A percentile compares a stretch with the other conserved stretches of the same genome.
Evolutionary conservation across 2,113 vertebrate genomes (phyloP).

Genomic region (Tor tambroides): DNA sequence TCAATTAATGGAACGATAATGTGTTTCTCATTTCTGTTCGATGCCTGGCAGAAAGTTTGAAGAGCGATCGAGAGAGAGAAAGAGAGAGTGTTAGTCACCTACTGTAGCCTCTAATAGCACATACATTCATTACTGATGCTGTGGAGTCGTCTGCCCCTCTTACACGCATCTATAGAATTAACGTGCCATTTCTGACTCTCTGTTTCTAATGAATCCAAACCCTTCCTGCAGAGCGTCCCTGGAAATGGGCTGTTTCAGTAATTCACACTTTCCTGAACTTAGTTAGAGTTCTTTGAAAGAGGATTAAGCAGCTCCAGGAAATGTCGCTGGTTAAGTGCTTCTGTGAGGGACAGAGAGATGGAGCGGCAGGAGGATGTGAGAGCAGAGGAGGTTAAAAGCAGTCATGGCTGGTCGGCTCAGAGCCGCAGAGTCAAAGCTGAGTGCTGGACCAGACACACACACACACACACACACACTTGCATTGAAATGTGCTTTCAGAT

Average conservation of each 20-base stretch:
- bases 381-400: constrained; percentile 52
- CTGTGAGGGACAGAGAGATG: constrained; percentile 42
- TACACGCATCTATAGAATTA: constrained; percentile 55
- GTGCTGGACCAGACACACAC: constrained; percentile 3
- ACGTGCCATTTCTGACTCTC: constrained; percentile 44
- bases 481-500: neutral
- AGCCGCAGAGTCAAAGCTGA: constrained; percentile 28
- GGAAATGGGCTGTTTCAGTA: constrained; percentile 52
- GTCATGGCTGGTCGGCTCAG: constrained; percentile 47
- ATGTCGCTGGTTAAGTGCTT: constrained; percentile 60
- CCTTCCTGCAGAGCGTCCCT: constrained; percentile 46
- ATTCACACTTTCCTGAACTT: constrained; percentile 53
- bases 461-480: neutral
- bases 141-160: constrained; percentile 45
- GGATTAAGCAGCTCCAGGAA: constrained; percentile 58
- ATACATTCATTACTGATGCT: constrained; percentile 51
- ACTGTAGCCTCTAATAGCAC: constrained; percentile 53
- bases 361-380: constrained; percentile 17
- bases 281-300: constrained; percentile 54
- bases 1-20: constrained; percentile 77
- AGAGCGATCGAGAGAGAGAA: constrained; percentile 57
- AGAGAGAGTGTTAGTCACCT: constrained; percentile 62
- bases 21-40: constrained; percentile 69
- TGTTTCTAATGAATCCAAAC: constrained; percentile 54
- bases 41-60: constrained; percentile 51